Percentiles rank a stretch among this genome's conserved stretches.
phyloP scores from a whole-genome alignment of 2,797 vertebrate species.

The Echeneis naucrates region DNA sequence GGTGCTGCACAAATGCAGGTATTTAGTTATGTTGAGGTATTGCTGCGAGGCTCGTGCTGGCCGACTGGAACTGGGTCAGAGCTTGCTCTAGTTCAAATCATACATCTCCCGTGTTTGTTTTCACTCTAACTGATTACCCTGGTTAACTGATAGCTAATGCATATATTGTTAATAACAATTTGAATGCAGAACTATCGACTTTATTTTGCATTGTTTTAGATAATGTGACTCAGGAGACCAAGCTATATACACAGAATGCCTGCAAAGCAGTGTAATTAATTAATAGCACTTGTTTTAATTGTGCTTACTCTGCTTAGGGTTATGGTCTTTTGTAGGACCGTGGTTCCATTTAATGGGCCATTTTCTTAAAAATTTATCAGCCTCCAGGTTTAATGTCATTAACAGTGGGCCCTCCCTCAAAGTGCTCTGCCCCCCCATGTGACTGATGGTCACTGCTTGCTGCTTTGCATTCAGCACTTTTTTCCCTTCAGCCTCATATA shows the following conservation, averaged over 20 bases:
- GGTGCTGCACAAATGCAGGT: conserved; percentile 48
- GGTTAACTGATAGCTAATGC: conserved; percentile 38
- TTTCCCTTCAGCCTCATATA: conserved; percentile 48
- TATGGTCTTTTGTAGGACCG: conserved; percentile 47
- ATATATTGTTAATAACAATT: conserved; percentile 12
- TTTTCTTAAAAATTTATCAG: conserved; percentile 58
- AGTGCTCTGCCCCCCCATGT: conserved; percentile 36
- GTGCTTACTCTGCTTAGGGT: conserved; percentile 60
- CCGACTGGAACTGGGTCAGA: conserved; percentile 67
- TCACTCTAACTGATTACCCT: conserved; percentile 8
- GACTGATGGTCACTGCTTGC: conserved; percentile 60
- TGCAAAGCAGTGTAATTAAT: conserved; percentile 35
- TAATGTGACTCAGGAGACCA: conserved; percentile 21
- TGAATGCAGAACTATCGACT: background rate
- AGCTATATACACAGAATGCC: background rate
- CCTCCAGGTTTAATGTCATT: conserved; percentile 62
- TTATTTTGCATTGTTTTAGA: background rate
- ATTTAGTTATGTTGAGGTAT: conserved; percentile 60
- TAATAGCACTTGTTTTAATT: conserved; percentile 47
- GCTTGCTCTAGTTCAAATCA: conserved; percentile 67
- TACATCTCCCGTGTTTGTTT: conserved; percentile 45
- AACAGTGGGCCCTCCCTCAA: conserved; percentile 48
- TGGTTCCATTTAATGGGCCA: conserved; percentile 55
- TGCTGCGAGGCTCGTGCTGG: conserved; percentile 34
- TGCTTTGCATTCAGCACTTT: conserved; percentile 70